Base-by-base conservation (phyloP, 1,140 invertebrate genomes). In the Asbolus verrucosus region DNA sequence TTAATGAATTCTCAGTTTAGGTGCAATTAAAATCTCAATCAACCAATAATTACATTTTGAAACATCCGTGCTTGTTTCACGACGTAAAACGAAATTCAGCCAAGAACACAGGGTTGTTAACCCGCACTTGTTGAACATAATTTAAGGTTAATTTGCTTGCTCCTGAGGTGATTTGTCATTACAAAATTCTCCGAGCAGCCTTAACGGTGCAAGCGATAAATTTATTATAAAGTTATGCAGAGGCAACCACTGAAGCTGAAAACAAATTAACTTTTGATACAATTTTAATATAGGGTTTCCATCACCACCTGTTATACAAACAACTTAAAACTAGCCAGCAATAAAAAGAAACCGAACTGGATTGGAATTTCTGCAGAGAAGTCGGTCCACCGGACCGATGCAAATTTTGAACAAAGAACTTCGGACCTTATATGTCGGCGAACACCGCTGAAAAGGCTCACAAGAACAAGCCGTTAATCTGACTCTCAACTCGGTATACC, bases 201-300 rank as follows among this genome's bases (percentile, higher is more conserved):
- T 50, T 50, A 50, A 50, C 43, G 43, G 43, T 50, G 43, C 43
- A 50, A 50, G 43, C 43, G 43, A 50, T 50, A 50, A 50, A 50
- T 50, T 50, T 21, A 21, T 50, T 50, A 50, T 50, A 19, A 50
- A 50, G 16, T 50, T 50, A 50, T 50, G 43, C 43, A 50, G 16
- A 50, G 43, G 16, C 43, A 50, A 50, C 43, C 43, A 50, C 43
- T 62, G 36, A 62, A 36, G 27, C 36, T 59, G 41, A 33, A 54
- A 71, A 46, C 63, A 71, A 71, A 71, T 71, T 71, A 71, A 62
- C 41, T 71, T 61, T 71, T 71, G 65, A 65, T 67, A 60, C 65
- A 67, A 71, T 71, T 71, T 71, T 67, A 71, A 71, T 67, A 71
- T 71, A 71, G 67, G 65, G 70, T 71, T 71, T 61, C 69, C 43